Evolutionary conservation across 2,113 vertebrate genomes (phyloP), one percentile per base, ranked within the genome.

Genomic region (Sinocyclocheilus grahami): DNA sequence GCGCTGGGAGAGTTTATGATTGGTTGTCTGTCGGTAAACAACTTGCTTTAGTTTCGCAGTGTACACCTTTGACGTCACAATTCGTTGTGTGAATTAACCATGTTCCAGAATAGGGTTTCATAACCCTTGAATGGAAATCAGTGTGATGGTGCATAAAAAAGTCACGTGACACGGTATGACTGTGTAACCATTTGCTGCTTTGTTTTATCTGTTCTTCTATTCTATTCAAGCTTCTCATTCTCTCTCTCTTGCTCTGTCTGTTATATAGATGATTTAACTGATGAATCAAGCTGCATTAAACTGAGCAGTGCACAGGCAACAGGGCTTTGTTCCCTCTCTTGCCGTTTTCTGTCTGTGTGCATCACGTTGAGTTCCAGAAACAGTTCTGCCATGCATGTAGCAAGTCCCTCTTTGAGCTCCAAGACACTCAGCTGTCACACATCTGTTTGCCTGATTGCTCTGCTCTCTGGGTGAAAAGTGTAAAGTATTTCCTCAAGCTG

Each of bases 231-330:
- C 69, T 30, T 30, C 16, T 58, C 33, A 62, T 22, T 80, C 58
- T 60, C 58, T 69, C 46, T 74, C 27, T 72, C 82, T 39, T 2
- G 22, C 79, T 67, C 55, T 18, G 14, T 22, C 37, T 27, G 27
- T 18, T 83, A 82, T 33, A 33, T 58, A 74, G 82, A 83, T 74
- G 51, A 83, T 83, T 83, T 74, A 83, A 83, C 67, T 83, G 82
- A 83, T 83, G 13, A 72, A 83, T 74, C 65, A 83, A 58, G 48
- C 82, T 83, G 22, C 55, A 83, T 74, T 48, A 83, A 72, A 30
- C 82, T 22, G 30, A 74, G 51, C 51, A 53, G 6, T 60, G 69
- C 48, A 58, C 82, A 83, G 82, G 48, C 48, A 74, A 33, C 30
- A 39, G 20, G 39, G 65, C 33, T 58, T n/a, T 42, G 27, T 51